Evolutionary conservation across 2,797 vertebrate genomes (phyloP).

Genomic region (Paguma larvata): DNA sequence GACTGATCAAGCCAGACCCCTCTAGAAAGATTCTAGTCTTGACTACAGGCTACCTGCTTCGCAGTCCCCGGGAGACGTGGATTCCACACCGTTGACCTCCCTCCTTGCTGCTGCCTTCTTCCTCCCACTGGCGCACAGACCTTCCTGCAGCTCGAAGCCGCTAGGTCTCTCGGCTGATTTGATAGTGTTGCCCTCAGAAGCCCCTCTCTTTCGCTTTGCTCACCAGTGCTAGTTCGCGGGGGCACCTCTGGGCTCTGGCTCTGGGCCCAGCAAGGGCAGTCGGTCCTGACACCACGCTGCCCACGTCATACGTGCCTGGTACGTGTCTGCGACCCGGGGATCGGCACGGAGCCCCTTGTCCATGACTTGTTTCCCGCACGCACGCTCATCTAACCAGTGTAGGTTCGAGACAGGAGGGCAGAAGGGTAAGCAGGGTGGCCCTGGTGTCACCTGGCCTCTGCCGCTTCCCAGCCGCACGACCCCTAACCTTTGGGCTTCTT

Average conservation of each 20-base stretch:
- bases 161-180: neutral
- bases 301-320: fast-evolving
- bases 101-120: fast-evolving
- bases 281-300: neutral
- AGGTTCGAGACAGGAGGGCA: neutral
- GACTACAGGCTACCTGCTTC: neutral
- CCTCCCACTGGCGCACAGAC: neutral
- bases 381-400: neutral
- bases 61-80: neutral
- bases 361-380: neutral
- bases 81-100: fast-evolving
- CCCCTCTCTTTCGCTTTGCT: neutral
- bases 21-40: neutral
- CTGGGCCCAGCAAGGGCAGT: neutral
- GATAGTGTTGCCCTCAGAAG: neutral
- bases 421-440: neutral
- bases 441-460: neutral
- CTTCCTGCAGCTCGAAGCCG: neutral
- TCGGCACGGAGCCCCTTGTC: neutral
- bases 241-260: neutral
- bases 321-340: neutral
- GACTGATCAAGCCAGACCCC: neutral
- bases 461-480: neutral
- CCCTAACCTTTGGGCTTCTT: neutral
- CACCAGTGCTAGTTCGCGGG: neutral